Conservation (phyloP, 2,797 vertebrate species). For the Sebastes minor region DNA sequence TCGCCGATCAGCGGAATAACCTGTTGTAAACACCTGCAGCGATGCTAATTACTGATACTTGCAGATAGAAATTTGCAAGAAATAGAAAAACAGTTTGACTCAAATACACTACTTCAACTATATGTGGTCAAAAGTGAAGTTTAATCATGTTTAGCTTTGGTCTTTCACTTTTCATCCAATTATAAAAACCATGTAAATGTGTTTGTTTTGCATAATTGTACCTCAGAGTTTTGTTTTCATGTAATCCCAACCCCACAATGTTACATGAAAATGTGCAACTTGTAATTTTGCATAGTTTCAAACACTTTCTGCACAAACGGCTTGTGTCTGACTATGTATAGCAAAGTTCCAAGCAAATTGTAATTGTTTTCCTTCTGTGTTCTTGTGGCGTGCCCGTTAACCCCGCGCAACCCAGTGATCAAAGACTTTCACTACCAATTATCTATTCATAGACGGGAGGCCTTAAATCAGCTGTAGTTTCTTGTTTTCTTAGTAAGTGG, state of each 20-base stretch:
- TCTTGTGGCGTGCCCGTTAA: slow-evolving; percentile 43
- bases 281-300: slow-evolving; percentile 32
- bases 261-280: background rate
- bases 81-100: background rate
- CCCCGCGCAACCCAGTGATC: slow-evolving; percentile 33
- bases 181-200: slow-evolving; percentile 5
- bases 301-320: slow-evolving; percentile 13
- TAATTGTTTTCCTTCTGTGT: slow-evolving; percentile 48
- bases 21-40: slow-evolving; percentile 4
- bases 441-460: slow-evolving; percentile 50
- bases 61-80: background rate
- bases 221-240: background rate
- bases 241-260: background rate
- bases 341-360: slow-evolving; percentile 14
- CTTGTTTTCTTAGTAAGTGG: slow-evolving; percentile 32
- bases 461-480: slow-evolving; percentile 38
- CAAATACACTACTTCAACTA: background rate
- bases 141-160: background rate
- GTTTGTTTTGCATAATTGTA: background rate
- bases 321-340: slow-evolving; percentile 26
- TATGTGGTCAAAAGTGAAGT: background rate
- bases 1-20: background rate
- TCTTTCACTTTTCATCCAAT: background rate
- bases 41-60: background rate
- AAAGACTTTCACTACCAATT: slow-evolving; percentile 61